These are phyloP conservation scores for Macquaria ambigua DNA, from an alignment of 2,113 vertebrate genomes.

Conservation along the genomic window DNA sequence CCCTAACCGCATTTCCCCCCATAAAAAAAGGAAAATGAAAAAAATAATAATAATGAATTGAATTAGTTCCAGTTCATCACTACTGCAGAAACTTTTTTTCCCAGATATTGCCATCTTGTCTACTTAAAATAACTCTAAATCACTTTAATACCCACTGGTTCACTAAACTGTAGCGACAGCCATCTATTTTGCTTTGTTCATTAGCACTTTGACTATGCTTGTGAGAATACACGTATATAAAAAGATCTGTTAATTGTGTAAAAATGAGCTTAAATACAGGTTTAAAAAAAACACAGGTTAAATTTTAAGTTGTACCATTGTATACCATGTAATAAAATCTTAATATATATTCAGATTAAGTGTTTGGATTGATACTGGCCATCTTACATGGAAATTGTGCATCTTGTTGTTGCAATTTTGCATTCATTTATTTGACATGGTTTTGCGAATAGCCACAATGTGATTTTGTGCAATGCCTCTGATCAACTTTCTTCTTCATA, in stretches of 20 bases:
- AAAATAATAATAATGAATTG: constrained; percentile 3
- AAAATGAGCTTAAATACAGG: not conserved
- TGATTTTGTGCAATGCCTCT: not conserved
- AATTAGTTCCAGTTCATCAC: constrained; percentile 54
- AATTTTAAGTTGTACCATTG: not conserved
- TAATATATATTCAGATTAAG: not conserved
- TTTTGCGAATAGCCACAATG: not conserved
- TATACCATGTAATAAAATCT: not conserved
- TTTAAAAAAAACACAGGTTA: not conserved
- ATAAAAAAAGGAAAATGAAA: constrained; percentile 32
- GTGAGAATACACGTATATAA: not conserved
- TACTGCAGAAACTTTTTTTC: constrained; percentile 23
- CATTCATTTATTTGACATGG: not conserved
- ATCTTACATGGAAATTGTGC: not conserved
- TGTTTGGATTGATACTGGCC: not conserved
- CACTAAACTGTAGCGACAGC: constrained; percentile 15
- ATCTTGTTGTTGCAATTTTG: not conserved
- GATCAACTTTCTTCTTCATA: not conserved
- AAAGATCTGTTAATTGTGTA: not conserved
- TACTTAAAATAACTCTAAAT: constrained; percentile 31
- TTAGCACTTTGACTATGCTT: not conserved
- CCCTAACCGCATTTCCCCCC: constrained; percentile 12
- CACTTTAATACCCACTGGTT: constrained; percentile 28
- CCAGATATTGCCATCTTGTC: not conserved
- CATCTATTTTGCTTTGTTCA: constrained; percentile 8